phyloP scores from a whole-genome alignment of 2,113 vertebrate species.

The Callopanchax toddi region DNA sequence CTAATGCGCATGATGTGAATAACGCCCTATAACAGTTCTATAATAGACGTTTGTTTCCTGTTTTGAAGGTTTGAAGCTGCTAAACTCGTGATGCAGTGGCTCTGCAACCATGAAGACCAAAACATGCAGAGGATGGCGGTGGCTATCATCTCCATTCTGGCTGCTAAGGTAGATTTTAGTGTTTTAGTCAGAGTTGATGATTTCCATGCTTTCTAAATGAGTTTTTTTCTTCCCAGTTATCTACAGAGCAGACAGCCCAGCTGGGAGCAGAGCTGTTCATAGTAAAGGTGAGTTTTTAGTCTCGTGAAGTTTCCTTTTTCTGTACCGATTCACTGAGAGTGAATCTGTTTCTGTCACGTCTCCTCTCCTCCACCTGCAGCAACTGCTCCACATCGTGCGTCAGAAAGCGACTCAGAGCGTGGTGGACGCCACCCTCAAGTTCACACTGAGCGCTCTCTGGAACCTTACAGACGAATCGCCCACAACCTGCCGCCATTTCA shows the following conservation, averaged over 20 bases:
- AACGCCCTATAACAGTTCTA: too few relatives aligned
- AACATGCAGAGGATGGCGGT: conserved; percentile 99
- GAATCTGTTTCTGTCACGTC: too few relatives aligned
- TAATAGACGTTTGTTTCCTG: neutral
- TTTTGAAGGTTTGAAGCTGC: conserved; percentile 93
- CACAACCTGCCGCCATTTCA: conserved; percentile 98
- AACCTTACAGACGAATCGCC: conserved; percentile 99
- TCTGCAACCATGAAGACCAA: conserved; percentile 99
- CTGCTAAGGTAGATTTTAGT: conserved; percentile 89
- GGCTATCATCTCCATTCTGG: conserved; percentile 97
- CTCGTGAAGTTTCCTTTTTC: neutral
- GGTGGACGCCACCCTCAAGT: conserved; percentile 97
- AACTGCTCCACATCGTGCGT: conserved; percentile 98
- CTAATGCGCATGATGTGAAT: neutral
- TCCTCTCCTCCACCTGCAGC: conserved; percentile 72
- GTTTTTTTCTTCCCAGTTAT: conserved; percentile 81
- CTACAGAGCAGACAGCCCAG: conserved; percentile 97
- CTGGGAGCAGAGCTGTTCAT: conserved; percentile 96
- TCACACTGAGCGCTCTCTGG: conserved; percentile 97
- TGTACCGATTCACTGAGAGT: neutral
- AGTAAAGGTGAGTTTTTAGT: conserved; percentile 85
- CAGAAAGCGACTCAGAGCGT: conserved; percentile 94
- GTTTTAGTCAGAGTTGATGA: neutral
- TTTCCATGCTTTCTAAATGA: neutral
- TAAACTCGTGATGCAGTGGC: conserved; percentile 99